phyloP scores from a whole-genome alignment of 2,113 vertebrate genomes.

The Odobenus rosmarus region DNA sequence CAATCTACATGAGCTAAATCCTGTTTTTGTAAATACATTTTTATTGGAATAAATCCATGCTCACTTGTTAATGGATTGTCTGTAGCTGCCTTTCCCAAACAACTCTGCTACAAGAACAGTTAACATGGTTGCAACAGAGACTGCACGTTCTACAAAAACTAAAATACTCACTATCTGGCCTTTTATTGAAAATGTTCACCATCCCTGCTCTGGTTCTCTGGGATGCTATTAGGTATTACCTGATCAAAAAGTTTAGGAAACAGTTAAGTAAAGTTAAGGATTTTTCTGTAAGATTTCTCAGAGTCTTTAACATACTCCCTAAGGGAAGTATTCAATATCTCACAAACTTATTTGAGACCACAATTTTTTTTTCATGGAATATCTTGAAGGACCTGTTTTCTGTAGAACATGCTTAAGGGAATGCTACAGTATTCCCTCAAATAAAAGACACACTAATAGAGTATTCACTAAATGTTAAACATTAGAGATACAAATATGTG shows the following conservation, averaged over 20 bases:
- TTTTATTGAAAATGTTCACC: neutral
- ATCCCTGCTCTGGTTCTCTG: neutral
- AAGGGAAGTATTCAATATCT: neutral
- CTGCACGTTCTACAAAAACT: fast-evolving
- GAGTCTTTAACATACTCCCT: neutral
- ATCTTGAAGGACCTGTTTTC: neutral
- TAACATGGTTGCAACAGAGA: neutral
- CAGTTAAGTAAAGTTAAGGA: neutral
- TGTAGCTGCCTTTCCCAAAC: neutral
- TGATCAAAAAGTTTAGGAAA: neutral
- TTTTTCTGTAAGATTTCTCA: neutral
- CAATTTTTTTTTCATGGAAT: neutral
- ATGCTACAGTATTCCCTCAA: neutral
- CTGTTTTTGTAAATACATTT: neutral
- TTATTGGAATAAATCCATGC: neutral
- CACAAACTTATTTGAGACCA: neutral
- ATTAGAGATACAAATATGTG: neutral
- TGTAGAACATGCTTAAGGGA: neutral
- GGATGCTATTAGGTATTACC: neutral
- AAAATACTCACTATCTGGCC: neutral
- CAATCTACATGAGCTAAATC: neutral
- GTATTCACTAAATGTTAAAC: neutral
- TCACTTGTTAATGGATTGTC: neutral
- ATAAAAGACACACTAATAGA: neutral
- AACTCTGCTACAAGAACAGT: neutral